Conservation (phyloP, 37 sponge, comb jelly and placozoan species). For the Mnemiopsis leidyi region DNA sequence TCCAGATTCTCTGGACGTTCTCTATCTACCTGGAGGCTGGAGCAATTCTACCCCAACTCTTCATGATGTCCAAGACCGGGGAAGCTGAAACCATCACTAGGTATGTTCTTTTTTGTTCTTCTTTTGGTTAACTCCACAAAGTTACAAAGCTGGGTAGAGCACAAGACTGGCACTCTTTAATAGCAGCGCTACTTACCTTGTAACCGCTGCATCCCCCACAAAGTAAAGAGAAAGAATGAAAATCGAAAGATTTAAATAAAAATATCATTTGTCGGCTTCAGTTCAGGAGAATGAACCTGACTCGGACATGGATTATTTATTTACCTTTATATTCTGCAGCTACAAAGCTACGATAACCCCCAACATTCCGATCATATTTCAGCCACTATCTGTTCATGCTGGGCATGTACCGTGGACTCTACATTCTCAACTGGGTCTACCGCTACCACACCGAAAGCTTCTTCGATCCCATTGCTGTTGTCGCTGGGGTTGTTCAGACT, state of each 20-base stretch:
- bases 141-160: no score
- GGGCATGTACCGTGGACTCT: constrained; percentile 90
- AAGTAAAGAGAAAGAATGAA: no score
- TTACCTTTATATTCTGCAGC: no score
- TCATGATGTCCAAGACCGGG: constrained; percentile 99
- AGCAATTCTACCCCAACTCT: constrained; percentile 97
- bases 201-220: no score
- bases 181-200: no score
- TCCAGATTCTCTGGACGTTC: constrained; percentile 98
- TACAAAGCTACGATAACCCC: no score
- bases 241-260: neutral
- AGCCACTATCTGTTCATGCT: constrained; percentile 97
- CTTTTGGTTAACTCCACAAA: neutral
- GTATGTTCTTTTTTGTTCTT: neutral
- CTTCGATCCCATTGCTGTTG: constrained; percentile 94
- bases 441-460: constrained; percentile 90
- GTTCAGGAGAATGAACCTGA: neutral
- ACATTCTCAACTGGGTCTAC: constrained; percentile 96
- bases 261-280: neutral
- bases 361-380: no score
- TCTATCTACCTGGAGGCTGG: constrained; percentile 97
- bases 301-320: no score
- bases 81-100: constrained; percentile 97
- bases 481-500: constrained; percentile 96
- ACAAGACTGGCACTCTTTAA: no score